A percentile compares a stretch with the other conserved stretches of the same genome.
phyloP scores from a whole-genome alignment of 1,140 invertebrate species.

The Grapholita molesta region DNA sequence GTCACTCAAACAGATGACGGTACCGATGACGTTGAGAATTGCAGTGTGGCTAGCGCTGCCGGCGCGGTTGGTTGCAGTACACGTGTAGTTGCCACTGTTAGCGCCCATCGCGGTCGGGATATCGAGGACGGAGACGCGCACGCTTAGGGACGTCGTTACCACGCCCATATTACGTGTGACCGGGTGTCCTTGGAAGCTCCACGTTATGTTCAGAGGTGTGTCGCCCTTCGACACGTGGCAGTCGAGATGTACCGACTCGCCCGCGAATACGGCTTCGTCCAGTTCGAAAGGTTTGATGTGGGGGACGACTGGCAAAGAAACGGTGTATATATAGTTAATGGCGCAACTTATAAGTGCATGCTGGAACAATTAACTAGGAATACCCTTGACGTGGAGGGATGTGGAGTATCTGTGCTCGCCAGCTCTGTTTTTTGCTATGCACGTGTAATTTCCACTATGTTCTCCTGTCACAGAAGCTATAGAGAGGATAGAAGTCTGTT shows the following conservation, averaged over 20 bases:
- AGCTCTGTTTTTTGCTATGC: conserved; percentile 83
- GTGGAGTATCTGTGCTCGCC: conserved; percentile 80
- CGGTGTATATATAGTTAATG: conserved; percentile 51
- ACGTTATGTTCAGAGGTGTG: conserved; percentile 73
- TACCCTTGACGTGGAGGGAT: conserved; percentile 82
- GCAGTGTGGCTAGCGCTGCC: conserved; percentile 81
- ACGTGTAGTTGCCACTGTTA: conserved; percentile 87
- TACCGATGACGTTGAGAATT: conserved; percentile 83
- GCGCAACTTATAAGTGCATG: conserved; percentile 50
- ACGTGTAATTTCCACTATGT: conserved; percentile 84
- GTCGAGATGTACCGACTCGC: conserved; percentile 80
- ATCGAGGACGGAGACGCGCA: conserved; percentile 78
- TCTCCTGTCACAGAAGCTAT: conserved; percentile 82
- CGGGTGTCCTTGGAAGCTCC: conserved; percentile 68
- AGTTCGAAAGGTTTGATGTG: conserved; percentile 84
- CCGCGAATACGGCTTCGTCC: conserved; percentile 82
- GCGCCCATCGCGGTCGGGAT: conserved; percentile 78
- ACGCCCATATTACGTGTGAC: conserved; percentile 60
- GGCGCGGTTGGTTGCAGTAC: conserved; percentile 82
- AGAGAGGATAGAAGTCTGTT: conserved; percentile 81
- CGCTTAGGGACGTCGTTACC: conserved; percentile 74
- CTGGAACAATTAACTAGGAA: conserved; percentile 47
- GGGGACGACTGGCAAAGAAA: conserved; percentile 79
- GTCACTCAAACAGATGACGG: conserved; percentile 40
- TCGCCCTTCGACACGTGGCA: conserved; percentile 81